Conservation (phyloP, 2,797 vertebrate species). For the Columba guinea region DNA sequence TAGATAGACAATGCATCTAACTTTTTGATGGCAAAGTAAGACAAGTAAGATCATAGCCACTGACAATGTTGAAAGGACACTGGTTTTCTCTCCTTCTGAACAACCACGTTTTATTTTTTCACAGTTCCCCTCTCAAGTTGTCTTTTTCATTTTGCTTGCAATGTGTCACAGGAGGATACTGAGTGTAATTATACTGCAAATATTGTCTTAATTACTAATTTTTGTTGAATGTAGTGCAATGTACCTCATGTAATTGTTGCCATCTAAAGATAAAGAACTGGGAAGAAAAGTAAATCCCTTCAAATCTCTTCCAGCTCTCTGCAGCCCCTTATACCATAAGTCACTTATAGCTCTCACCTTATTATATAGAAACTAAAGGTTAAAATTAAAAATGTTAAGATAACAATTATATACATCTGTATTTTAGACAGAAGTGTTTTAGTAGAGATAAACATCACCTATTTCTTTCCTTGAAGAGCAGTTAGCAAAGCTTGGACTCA, state of each 20-base stretch:
- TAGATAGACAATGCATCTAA: background rate
- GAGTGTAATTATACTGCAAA: background rate
- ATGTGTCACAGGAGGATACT: background rate
- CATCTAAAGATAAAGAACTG: background rate
- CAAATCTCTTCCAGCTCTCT: background rate
- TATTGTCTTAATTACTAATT: background rate
- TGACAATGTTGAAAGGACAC: background rate
- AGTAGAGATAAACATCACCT: background rate
- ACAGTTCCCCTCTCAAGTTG: background rate
- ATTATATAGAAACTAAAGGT: background rate
- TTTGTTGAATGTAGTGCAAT: background rate
- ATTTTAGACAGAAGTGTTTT: background rate
- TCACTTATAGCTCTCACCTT: background rate
- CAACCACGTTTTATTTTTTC: background rate
- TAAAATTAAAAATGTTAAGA: background rate
- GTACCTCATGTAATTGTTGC: background rate
- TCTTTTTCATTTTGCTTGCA: background rate
- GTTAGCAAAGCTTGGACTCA: background rate
- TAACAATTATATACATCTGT: background rate
- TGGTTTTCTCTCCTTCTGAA: background rate
- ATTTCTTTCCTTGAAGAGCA: background rate
- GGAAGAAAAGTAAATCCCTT: background rate
- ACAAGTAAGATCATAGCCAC: background rate
- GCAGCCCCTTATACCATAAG: background rate
- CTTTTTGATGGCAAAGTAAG: background rate